Conservation (phyloP, 2,113 vertebrate genomes). For the Tragelaphus buxtoni region DNA sequence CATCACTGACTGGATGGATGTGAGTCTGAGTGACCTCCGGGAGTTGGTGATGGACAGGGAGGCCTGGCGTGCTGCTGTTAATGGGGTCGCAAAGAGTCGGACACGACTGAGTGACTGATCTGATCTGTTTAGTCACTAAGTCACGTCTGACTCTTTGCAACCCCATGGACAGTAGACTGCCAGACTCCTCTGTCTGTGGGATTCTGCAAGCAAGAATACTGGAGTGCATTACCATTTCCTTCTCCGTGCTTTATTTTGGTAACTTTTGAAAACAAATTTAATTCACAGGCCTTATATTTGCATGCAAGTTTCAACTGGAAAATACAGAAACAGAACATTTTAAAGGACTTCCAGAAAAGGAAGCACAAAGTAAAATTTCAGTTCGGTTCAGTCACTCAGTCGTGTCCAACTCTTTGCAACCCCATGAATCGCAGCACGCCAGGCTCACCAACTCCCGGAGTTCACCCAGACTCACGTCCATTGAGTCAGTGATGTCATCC, state of each 20-base stretch:
- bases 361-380: conserved; percentile 15
- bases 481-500: no score
- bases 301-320: conserved; percentile 6
- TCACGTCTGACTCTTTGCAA: background rate
- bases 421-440: no score
- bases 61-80: no score
- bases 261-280: conserved; percentile 20
- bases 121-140: background rate
- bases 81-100: no score
- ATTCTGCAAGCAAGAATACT: background rate
- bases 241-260: background rate
- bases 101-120: no score
- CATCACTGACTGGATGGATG: no score
- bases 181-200: background rate
- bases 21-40: no score
- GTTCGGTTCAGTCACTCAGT: no score
- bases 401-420: no score
- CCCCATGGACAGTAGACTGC: background rate
- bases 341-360: conserved; percentile 25
- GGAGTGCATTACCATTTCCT: background rate
- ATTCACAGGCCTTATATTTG: background rate
- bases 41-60: no score
- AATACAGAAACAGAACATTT: conserved; percentile 34
- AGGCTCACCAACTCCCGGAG: no score
- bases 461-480: no score